phyloP scores from a whole-genome alignment of 1,140 invertebrate genomes.

The Drosophila pandora region DNA sequence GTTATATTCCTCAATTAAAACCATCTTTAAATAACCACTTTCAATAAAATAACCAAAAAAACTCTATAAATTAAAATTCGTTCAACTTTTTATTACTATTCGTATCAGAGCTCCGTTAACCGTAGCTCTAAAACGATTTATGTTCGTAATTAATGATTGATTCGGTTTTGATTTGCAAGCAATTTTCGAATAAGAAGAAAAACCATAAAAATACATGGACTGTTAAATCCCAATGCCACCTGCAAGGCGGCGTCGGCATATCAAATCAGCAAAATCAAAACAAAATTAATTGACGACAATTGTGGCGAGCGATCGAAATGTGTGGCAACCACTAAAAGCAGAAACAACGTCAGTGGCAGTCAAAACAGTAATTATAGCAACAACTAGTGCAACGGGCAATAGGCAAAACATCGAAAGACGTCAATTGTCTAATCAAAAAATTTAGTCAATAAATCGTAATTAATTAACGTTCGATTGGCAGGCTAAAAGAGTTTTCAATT shows the following conservation, averaged over 20 bases:
- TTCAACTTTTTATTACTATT: slow-evolving; percentile 33
- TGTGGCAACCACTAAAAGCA: slow-evolving; percentile 61
- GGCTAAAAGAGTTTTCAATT: slow-evolving; percentile 63
- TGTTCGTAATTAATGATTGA: slow-evolving; percentile 56
- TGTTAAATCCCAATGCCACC: slow-evolving; percentile 65
- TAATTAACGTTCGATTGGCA: slow-evolving; percentile 74
- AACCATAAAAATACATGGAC: slow-evolving; percentile 31
- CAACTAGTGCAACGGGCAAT: slow-evolving; percentile 14
- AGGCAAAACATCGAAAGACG: slow-evolving; percentile 61
- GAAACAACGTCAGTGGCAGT: slow-evolving; percentile 37
- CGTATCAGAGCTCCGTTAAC: slow-evolving; percentile 8
- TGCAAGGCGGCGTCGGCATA: slow-evolving; percentile 64
- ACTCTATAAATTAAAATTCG: slow-evolving; percentile 4
- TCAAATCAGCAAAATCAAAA: slow-evolving; percentile 77
- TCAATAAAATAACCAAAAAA: background rate
- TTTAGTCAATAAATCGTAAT: slow-evolving; percentile 83
- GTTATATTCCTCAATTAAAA: no score
- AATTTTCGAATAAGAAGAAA: slow-evolving; percentile 21
- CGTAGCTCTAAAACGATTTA: slow-evolving; percentile 41
- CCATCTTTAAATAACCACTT: background rate
- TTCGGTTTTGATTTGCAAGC: slow-evolving; percentile 52
- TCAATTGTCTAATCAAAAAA: slow-evolving; percentile 82
- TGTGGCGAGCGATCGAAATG: slow-evolving; percentile 68
- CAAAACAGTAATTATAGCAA: slow-evolving; percentile 49
- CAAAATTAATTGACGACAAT: slow-evolving; percentile 82